These are phyloP conservation scores for Aspidiotus rigidus DNA, from an alignment of 2,888 invertebrate species.

Conservation along the genomic window DNA sequence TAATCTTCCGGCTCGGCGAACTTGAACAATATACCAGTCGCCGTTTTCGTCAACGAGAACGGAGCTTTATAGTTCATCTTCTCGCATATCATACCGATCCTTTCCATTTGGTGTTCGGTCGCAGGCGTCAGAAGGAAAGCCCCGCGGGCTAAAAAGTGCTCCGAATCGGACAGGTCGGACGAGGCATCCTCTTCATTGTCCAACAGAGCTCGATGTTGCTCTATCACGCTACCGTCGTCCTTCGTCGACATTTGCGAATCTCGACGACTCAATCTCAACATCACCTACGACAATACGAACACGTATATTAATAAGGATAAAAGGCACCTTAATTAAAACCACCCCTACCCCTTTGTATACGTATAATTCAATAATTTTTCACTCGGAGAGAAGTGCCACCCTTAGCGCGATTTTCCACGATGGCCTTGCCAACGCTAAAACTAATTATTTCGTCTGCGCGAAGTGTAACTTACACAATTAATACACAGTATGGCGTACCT, in stretches of 20 bases:
- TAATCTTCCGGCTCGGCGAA: slow-evolving; percentile 79
- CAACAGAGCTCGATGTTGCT: neutral
- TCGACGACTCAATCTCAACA: slow-evolving; percentile 4
- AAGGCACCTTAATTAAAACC: too few species aligned
- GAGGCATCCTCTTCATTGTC: slow-evolving; percentile 64
- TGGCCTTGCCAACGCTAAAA: too few species aligned
- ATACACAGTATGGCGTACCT: too few species aligned
- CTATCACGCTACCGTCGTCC: slow-evolving; percentile 7
- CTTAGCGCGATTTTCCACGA: too few species aligned
- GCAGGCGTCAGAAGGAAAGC: slow-evolving; percentile 78
- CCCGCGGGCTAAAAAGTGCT: slow-evolving; percentile 59
- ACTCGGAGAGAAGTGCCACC: too few species aligned
- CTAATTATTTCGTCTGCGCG: too few species aligned
- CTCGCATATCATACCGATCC: slow-evolving; percentile 75
- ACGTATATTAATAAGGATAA: neutral
- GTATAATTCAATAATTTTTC: too few species aligned
- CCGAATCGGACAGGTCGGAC: slow-evolving; percentile 65
- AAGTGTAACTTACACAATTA: too few species aligned
- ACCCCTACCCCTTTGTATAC: too few species aligned
- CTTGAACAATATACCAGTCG: slow-evolving; percentile 78
- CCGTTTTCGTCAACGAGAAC: slow-evolving; percentile 77
- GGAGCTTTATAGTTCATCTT: slow-evolving; percentile 81
- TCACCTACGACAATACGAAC: neutral
- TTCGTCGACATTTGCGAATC: slow-evolving; percentile 16
- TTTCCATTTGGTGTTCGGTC: slow-evolving; percentile 75